phyloP scores from a whole-genome alignment of 2,113 vertebrate species.

The Psilopsiagon aurifrons region DNA sequence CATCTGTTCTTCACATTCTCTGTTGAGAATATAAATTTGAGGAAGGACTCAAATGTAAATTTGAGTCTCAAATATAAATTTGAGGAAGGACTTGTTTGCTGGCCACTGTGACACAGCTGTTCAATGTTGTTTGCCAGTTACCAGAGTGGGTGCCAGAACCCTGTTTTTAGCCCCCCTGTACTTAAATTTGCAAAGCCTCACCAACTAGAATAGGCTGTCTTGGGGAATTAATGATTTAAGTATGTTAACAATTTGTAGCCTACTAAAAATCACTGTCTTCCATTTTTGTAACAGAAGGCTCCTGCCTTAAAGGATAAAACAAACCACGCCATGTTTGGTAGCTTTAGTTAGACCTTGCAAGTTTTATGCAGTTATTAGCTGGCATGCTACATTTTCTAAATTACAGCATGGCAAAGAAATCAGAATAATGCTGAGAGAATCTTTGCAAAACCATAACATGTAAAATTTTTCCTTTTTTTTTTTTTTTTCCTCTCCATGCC shows the following conservation, averaged over 20 bases:
- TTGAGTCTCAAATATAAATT: background rate
- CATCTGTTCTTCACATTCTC: too few species aligned
- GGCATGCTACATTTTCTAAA: background rate
- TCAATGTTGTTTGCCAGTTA: fast-evolving
- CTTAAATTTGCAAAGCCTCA: background rate
- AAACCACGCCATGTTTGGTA: background rate
- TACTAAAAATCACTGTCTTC: background rate
- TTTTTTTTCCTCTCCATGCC: background rate
- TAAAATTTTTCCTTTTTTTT: background rate
- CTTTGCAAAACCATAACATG: background rate
- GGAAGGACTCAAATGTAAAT: too few species aligned
- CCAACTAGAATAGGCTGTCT: background rate
- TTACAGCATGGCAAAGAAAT: background rate
- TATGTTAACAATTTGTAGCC: background rate
- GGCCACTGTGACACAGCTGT: background rate
- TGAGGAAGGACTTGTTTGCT: background rate
- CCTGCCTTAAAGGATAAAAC: background rate
- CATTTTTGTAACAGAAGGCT: background rate
- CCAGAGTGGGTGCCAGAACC: background rate
- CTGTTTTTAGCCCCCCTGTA: fast-evolving
- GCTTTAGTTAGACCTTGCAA: background rate
- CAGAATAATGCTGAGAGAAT: background rate
- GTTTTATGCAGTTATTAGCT: background rate
- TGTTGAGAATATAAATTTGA: background rate
- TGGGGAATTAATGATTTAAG: background rate